Evolutionary conservation across 2,888 invertebrate genomes (phyloP).

Genomic region (Syrista parreyssii): DNA sequence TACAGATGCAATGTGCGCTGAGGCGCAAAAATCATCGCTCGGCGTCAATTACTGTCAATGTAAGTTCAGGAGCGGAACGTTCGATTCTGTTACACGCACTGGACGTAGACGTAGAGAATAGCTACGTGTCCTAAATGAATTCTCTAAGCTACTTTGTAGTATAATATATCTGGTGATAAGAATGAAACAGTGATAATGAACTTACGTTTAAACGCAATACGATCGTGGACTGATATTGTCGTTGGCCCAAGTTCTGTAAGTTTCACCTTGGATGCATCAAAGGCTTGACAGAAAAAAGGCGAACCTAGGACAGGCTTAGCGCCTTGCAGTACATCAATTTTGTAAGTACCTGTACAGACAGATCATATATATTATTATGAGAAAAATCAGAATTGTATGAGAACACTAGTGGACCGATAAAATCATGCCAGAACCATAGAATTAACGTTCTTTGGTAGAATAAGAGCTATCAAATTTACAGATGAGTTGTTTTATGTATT

Average conservation of each 20-base stretch:
- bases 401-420: neutral
- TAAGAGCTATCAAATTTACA: neutral
- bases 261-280: slow-evolving; percentile 85
- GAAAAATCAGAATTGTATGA: neutral
- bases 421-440: neutral
- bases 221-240: slow-evolving; percentile 84
- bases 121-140: neutral
- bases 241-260: slow-evolving; percentile 81
- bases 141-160: neutral
- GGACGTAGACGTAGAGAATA: neutral
- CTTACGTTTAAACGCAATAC: slow-evolving; percentile 83
- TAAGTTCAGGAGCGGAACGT: neutral
- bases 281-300: slow-evolving; percentile 93
- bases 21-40: neutral
- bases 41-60: neutral
- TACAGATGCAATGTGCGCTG: slow-evolving; percentile 12
- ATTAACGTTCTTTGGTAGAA: neutral
- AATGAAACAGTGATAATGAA: slow-evolving; percentile 23
- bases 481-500: neutral
- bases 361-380: neutral
- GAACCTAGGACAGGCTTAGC: slow-evolving; percentile 92
- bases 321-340: slow-evolving; percentile 87
- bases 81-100: neutral
- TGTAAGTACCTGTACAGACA: slow-evolving; percentile 55
- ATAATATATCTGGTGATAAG: neutral